A percentile compares a stretch with the other conserved stretches of the same genome.
Evolutionary conservation across 2,888 invertebrate species (phyloP).

Genomic region (Perithous albicinctus): DNA sequence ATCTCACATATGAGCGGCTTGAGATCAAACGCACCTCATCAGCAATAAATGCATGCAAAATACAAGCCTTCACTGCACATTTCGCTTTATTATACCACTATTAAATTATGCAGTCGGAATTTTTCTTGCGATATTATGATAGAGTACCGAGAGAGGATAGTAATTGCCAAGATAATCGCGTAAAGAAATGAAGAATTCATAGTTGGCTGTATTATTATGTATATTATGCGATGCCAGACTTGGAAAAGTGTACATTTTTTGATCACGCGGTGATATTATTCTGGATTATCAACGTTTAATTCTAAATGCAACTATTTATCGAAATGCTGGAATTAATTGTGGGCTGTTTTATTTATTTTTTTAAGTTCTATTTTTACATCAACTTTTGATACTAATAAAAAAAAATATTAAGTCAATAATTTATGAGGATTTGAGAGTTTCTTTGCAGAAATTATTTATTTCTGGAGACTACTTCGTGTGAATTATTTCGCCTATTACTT

Average conservation of each 20-base stretch:
- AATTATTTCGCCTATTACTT: too few species aligned
- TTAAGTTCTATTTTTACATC: too few species aligned
- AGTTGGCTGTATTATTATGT: neutral
- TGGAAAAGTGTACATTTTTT: neutral
- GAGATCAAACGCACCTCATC: constrained; percentile 45
- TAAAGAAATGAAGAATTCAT: neutral
- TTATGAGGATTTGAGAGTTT: too few species aligned
- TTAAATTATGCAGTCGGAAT: constrained; percentile 36
- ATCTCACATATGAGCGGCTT: constrained; percentile 47
- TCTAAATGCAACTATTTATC: too few species aligned
- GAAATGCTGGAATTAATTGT: too few species aligned
- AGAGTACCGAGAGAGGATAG: neutral
- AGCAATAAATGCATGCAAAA: constrained; percentile 41
- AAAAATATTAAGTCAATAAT: too few species aligned
- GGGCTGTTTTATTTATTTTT: too few species aligned
- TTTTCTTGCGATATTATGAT: constrained; percentile 40
- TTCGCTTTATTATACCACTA: constrained; percentile 28
- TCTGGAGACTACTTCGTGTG: too few species aligned
- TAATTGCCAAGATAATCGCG: constrained; percentile 13
- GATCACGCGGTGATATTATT: neutral
- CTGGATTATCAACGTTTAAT: too few species aligned
- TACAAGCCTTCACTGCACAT: constrained; percentile 15
- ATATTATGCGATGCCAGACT: neutral
- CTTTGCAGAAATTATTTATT: too few species aligned
- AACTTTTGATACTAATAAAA: too few species aligned